Evolutionary conservation across 2,888 invertebrate species (phyloP).

Genomic region (Cheilosia vernalis): DNA sequence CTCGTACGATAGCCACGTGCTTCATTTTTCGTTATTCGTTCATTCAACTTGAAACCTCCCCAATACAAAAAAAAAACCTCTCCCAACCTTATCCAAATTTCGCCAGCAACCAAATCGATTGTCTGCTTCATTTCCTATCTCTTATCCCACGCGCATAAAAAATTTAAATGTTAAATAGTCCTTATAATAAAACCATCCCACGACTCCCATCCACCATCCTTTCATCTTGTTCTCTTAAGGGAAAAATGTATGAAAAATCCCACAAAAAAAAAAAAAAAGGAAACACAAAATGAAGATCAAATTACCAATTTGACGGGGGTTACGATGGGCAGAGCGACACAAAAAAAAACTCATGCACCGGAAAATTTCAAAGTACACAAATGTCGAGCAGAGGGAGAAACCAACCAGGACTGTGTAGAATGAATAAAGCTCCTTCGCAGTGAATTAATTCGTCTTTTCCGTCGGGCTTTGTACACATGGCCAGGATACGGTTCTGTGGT

Average conservation of each 20-base stretch:
- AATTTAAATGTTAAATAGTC: constrained; percentile 23
- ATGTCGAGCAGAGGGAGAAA: not conserved
- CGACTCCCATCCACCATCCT: not conserved
- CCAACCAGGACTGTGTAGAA: constrained; percentile 1
- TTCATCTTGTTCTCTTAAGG: not conserved
- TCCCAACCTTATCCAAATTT: not conserved
- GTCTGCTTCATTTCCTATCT: constrained; percentile 18
- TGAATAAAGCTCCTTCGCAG: constrained; percentile 13
- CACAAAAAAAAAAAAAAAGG: not conserved
- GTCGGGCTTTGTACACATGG: constrained; percentile 2
- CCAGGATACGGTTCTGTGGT: constrained; percentile 2
- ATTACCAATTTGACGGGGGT: constrained; percentile 11
- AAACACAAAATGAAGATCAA: constrained; percentile 4
- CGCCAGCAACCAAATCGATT: not conserved
- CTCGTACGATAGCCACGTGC: no score
- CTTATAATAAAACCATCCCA: constrained; percentile 10
- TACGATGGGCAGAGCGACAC: not conserved
- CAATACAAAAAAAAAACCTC: not conserved
- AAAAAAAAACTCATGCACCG: not conserved
- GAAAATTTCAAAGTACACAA: constrained; percentile 1
- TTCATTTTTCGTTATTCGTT: no score
- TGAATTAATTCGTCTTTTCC: constrained; percentile 15
- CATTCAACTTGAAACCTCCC: not conserved
- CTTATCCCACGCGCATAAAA: constrained; percentile 16
- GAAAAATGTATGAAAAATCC: not conserved